phyloP scores from a whole-genome alignment of 2,797 vertebrate species.

The Kryptopterus vitreolus region DNA sequence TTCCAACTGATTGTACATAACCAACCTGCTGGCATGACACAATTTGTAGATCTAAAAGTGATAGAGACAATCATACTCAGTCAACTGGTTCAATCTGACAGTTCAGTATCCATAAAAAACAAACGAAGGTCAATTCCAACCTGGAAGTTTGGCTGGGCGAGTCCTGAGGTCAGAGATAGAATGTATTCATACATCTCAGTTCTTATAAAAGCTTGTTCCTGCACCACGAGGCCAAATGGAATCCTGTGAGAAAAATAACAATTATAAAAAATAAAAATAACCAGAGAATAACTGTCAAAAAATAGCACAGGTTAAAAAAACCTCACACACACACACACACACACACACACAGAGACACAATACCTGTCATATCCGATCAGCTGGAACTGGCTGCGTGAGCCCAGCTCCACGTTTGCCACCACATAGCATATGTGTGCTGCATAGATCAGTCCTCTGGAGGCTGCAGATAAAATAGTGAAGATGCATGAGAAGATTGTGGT shows the following conservation, averaged over 20 bases:
- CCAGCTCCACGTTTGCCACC: not conserved
- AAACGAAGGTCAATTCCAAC: not conserved
- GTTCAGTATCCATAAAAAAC: no score
- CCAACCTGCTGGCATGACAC: no score
- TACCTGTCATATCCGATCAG: not conserved
- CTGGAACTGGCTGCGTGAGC: not conserved
- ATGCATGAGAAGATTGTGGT: not conserved
- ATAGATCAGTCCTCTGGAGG: not conserved
- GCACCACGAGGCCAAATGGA: not conserved
- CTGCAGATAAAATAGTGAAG: not conserved
- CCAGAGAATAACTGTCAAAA: no score
- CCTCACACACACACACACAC: no score
- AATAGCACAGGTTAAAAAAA: no score
- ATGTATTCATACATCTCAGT: not conserved
- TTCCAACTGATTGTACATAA: no score
- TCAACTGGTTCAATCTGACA: no score
- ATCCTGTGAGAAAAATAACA: not conserved
- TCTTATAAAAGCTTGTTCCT: not conserved
- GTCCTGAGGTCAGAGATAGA: not conserved
- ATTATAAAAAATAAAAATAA: not conserved
- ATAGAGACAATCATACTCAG: no score
- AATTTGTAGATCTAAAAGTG: no score
- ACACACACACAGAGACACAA: not conserved
- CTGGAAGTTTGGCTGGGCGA: constrained; percentile 3
- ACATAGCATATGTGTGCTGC: not conserved